Conservation (phyloP, 2,797 vertebrate species). For the Apogon talboti region DNA sequence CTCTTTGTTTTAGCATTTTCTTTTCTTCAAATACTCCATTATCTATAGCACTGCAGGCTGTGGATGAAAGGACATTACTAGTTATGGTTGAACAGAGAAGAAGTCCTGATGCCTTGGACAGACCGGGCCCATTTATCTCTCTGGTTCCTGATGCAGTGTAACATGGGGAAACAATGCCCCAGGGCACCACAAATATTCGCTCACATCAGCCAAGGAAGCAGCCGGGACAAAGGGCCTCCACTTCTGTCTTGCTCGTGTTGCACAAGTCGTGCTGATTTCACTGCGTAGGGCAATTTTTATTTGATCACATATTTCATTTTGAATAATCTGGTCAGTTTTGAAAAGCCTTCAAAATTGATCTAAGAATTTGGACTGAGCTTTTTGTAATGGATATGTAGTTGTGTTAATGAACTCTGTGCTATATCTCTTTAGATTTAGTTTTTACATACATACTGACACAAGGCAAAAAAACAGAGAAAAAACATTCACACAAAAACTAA, state of each 20-base stretch:
- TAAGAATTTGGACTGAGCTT: constrained; percentile 47
- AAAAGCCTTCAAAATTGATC: constrained; percentile 51
- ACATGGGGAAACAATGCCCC: constrained; percentile 75
- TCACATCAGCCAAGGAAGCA: constrained; percentile 66
- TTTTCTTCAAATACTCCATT: constrained; percentile 67
- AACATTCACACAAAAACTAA: neutral
- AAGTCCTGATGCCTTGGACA: constrained; percentile 72
- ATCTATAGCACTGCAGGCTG: constrained; percentile 71
- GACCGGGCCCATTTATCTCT: constrained; percentile 73
- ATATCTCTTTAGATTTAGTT: too few species aligned
- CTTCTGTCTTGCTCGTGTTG: constrained; percentile 45
- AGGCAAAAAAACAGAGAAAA: too few species aligned
- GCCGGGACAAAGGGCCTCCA: constrained; percentile 40
- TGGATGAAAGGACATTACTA: constrained; percentile 74
- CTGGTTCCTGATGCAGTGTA: constrained; percentile 75
- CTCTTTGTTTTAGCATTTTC: constrained; percentile 60
- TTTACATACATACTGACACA: too few species aligned
- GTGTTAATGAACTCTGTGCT: constrained; percentile 2
- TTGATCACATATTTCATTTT: constrained; percentile 29
- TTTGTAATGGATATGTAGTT: constrained; percentile 30
- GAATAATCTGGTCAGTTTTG: constrained; percentile 50
- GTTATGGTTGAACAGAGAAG: constrained; percentile 70
- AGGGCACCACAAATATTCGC: constrained; percentile 72
- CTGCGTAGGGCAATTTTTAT: constrained; percentile 36
- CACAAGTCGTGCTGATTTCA: constrained; percentile 46